Percentiles rank a stretch among this genome's conserved stretches.
phyloP scores from a whole-genome alignment of 2,113 vertebrate species.

The Phalacrocorax brasilianus region DNA sequence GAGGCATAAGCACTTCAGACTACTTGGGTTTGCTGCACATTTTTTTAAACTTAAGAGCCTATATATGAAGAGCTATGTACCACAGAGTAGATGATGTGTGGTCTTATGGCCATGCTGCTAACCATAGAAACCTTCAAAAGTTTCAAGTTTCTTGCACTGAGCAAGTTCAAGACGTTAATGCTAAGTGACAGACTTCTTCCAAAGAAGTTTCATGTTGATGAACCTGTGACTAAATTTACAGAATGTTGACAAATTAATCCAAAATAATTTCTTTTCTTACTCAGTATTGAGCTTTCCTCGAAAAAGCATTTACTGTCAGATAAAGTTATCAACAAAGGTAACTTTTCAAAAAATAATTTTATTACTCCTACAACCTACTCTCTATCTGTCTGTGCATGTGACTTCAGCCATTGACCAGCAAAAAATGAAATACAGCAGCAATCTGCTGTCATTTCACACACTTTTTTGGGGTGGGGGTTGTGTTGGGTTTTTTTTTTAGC shows the following conservation, averaged over 20 bases:
- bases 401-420: neutral
- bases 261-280: neutral
- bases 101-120: fast-evolving
- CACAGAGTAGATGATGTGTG: neutral
- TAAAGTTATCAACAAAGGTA: neutral
- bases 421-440: neutral
- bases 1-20: neutral
- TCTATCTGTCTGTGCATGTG: neutral
- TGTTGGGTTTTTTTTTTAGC: neutral
- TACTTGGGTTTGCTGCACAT: neutral
- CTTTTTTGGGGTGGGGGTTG: neutral
- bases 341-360: neutral
- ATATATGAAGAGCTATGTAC: neutral
- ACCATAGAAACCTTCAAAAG: neutral
- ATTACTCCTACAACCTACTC: neutral
- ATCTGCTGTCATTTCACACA: neutral
- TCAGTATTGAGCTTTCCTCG: neutral
- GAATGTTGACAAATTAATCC: neutral
- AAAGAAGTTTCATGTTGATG: neutral
- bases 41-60: neutral
- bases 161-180: neutral
- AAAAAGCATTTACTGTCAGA: neutral
- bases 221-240: neutral
- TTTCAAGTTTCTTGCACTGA: neutral
- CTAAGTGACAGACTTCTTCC: neutral